phyloP scores from a whole-genome alignment of 2,888 invertebrate genomes.

The Diachrysia chrysitis region DNA sequence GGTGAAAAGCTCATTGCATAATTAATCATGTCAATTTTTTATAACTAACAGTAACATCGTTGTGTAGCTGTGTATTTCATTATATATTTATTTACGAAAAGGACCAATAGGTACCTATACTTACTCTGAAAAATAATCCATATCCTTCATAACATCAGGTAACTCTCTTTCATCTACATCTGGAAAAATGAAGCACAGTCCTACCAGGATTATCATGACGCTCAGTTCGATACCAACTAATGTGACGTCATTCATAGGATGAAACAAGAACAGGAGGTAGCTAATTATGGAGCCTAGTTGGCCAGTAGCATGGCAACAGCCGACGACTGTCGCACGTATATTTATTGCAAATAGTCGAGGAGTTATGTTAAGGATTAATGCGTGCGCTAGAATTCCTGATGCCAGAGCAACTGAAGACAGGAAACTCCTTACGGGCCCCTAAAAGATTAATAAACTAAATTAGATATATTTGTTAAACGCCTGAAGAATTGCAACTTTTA shows the following conservation, averaged over 20 bases:
- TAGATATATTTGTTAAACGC: background rate
- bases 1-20: too few relatives aligned
- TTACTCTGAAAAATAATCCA: conserved; percentile 85
- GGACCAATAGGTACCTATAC: too few relatives aligned
- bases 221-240: conserved; percentile 64
- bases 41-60: too few relatives aligned
- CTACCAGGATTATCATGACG: conserved; percentile 63
- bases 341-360: conserved; percentile 79
- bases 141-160: conserved; percentile 80
- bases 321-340: conserved; percentile 75
- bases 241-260: conserved; percentile 62
- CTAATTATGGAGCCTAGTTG: conserved; percentile 78
- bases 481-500: background rate
- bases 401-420: conserved; percentile 72
- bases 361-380: conserved; percentile 75
- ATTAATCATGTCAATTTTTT: too few relatives aligned
- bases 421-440: conserved; percentile 66
- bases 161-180: conserved; percentile 81
- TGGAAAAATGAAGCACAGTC: conserved; percentile 71
- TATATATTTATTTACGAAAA: too few relatives aligned
- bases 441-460: conserved; percentile 52
- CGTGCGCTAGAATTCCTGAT: conserved; percentile 72
- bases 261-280: conserved; percentile 71
- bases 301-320: conserved; percentile 77
- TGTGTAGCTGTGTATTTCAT: too few relatives aligned